phyloP scores from a whole-genome alignment of 2,113 vertebrate genomes.

The Channa argus region DNA sequence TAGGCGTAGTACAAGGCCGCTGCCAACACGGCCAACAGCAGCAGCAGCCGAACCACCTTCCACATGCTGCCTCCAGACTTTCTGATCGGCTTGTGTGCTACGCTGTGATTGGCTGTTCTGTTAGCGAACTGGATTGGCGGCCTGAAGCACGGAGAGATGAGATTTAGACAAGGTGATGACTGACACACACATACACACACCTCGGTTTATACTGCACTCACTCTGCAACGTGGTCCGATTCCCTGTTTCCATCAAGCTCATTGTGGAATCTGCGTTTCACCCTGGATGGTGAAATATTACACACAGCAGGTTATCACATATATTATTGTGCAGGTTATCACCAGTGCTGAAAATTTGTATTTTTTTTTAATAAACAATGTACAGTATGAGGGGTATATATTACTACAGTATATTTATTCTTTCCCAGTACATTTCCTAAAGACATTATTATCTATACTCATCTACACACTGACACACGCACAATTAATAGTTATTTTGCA shows the following conservation, averaged over 20 bases:
- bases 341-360: no score
- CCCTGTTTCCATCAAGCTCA: conserved; percentile 9
- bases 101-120: conserved; percentile 52
- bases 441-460: no score
- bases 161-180: not conserved
- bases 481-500: no score
- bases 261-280: conserved; percentile 32
- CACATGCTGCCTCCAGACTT: conserved; percentile 49
- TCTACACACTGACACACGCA: no score
- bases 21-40: conserved; percentile 66
- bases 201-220: conserved; percentile 8
- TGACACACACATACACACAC: not conserved
- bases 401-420: no score
- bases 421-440: no score
- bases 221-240: conserved; percentile 24
- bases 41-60: conserved; percentile 56
- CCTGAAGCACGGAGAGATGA: conserved; percentile 46
- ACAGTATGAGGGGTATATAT: no score
- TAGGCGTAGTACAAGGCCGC: conserved; percentile 71
- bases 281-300: conserved; percentile 20
- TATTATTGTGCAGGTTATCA: no score
- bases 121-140: conserved; percentile 31
- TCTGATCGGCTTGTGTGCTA: conserved; percentile 6
- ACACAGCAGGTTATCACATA: no score
- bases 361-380: no score